Percentiles rank a stretch among this genome's conserved stretches.
phyloP scores from a whole-genome alignment of 2,113 vertebrate species.

The Burhinus bistriatus region DNA sequence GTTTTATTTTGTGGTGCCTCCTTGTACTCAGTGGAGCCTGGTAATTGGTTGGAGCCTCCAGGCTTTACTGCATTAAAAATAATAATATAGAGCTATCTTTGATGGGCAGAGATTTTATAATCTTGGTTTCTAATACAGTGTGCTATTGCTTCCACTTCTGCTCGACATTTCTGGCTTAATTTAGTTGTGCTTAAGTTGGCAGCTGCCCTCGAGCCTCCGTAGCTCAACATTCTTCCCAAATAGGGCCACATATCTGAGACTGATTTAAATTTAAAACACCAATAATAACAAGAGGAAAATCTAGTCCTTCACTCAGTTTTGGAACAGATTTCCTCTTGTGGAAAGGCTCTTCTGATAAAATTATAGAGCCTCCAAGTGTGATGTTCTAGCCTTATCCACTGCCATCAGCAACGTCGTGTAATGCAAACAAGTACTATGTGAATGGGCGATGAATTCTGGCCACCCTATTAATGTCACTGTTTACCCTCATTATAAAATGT shows the following conservation, averaged over 20 bases:
- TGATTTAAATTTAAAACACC: conserved; percentile 38
- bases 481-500: conserved; percentile 21
- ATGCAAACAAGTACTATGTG: background rate
- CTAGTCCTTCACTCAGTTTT: background rate
- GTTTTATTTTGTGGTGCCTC: background rate
- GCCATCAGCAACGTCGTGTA: background rate
- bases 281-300: conserved; percentile 2
- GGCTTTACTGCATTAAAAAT: background rate
- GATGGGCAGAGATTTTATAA: conserved; percentile 1
- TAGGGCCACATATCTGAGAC: background rate
- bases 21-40: background rate
- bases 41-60: background rate
- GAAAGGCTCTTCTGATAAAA: background rate
- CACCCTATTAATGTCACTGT: background rate
- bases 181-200: conserved; percentile 44
- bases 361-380: background rate
- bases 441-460: background rate
- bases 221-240: conserved; percentile 13
- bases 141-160: background rate
- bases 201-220: conserved; percentile 20
- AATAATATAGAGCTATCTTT: background rate
- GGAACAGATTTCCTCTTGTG: background rate
- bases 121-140: background rate
- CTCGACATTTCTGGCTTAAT: conserved; percentile 10
- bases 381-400: background rate